These are phyloP conservation scores for Aspidapion aeneum DNA, from an alignment of 2,888 invertebrate genomes.

Conservation along the genomic window DNA sequence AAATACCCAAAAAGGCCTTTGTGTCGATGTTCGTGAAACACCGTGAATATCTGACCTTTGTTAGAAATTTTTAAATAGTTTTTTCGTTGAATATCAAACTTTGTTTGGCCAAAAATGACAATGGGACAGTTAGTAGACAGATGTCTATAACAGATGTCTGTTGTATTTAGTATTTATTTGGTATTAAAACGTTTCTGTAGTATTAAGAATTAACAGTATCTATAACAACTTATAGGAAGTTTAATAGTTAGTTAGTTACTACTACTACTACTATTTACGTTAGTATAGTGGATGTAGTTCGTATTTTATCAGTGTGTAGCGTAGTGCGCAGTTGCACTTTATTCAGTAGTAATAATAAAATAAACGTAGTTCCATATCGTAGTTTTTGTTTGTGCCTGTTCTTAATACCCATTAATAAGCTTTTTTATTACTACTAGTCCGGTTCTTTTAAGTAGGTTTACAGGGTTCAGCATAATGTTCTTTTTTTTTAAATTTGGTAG, in stretches of 20 bases:
- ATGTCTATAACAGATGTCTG: no score
- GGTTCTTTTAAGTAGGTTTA: no score
- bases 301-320: slow-evolving; percentile 49
- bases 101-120: no score
- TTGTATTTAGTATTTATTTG: slow-evolving; percentile 36
- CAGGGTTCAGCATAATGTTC: no score
- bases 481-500: no score
- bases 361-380: slow-evolving; percentile 56
- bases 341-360: slow-evolving; percentile 51
- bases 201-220: slow-evolving; percentile 39
- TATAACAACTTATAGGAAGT: slow-evolving; percentile 30
- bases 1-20: no score
- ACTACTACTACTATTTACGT: no score
- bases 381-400: slow-evolving; percentile 50
- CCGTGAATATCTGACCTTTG: no score
- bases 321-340: slow-evolving; percentile 50
- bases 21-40: no score
- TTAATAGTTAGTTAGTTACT: slow-evolving; percentile 16
- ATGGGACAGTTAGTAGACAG: no score
- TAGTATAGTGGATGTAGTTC: slow-evolving; percentile 45
- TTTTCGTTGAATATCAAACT: no score
- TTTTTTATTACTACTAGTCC: slow-evolving; percentile 32
- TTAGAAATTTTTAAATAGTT: no score
- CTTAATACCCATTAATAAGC: slow-evolving; percentile 32
- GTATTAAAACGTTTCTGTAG: slow-evolving; percentile 39